Conservation (phyloP, 2,888 invertebrate genomes). For the Ophion ellenae region DNA sequence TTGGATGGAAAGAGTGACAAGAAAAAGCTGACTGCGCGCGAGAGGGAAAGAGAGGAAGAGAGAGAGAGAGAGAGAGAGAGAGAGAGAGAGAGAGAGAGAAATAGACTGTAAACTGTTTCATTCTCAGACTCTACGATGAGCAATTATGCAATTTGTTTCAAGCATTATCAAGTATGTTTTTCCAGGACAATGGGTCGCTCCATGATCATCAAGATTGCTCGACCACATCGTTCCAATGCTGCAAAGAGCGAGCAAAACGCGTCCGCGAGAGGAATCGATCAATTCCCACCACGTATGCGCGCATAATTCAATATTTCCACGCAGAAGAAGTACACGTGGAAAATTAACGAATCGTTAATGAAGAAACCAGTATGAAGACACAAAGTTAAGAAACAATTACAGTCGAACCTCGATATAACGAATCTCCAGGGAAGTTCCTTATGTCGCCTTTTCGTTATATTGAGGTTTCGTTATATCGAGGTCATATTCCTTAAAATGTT, state of each 20-base stretch:
- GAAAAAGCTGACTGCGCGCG: neutral
- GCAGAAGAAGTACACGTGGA: neutral
- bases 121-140: constrained; percentile 1
- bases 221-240: constrained; percentile 46
- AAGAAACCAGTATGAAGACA: too few species aligned
- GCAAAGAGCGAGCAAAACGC: constrained; percentile 19
- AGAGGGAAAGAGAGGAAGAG: neutral
- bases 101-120: neutral
- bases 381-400: too few species aligned
- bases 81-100: neutral
- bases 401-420: too few species aligned
- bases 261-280: constrained; percentile 9
- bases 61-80: neutral
- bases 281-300: neutral
- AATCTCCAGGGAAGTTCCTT: too few species aligned
- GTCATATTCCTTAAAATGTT: too few species aligned
- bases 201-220: constrained; percentile 42
- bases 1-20: too few species aligned
- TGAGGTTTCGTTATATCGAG: too few species aligned
- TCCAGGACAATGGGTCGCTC: constrained; percentile 50
- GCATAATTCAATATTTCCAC: constrained; percentile 4
- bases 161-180: constrained; percentile 32
- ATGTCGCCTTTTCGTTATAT: too few species aligned
- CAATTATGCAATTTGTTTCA: constrained; percentile 60
- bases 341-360: neutral